Percentiles rank a stretch among this genome's conserved stretches.
Evolutionary conservation across 1,140 invertebrate genomes (phyloP).

Genomic region (Drosophila funebris): DNA sequence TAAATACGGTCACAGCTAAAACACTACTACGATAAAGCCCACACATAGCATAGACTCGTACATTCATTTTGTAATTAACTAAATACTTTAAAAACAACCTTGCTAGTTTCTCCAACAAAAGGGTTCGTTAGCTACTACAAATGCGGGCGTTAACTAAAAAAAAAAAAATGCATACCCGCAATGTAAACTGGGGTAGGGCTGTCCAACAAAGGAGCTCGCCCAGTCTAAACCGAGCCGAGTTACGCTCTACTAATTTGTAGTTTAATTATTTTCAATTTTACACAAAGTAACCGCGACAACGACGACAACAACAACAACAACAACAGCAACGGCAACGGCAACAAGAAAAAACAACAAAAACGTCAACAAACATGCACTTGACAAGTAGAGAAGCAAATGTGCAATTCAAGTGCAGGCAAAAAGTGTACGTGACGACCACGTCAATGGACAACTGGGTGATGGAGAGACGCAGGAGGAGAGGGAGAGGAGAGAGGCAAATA

Average conservation of each 20-base stretch:
- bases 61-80: conserved; percentile 25
- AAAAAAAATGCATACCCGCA: conserved; percentile 4
- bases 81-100: conserved; percentile 34
- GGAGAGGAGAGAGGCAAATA: conserved; percentile 30
- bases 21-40: neutral
- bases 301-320: conserved; percentile 35
- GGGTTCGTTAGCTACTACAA: conserved; percentile 1
- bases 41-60: neutral
- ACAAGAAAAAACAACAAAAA: conserved; percentile 36
- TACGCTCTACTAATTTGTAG: conserved; percentile 79
- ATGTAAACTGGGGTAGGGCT: conserved; percentile 12
- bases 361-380: conserved; percentile 55
- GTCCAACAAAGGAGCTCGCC: conserved; percentile 2
- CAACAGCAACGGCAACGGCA: conserved; percentile 46
- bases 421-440: conserved; percentile 16
- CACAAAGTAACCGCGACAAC: conserved; percentile 72
- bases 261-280: conserved; percentile 78
- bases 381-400: conserved; percentile 62
- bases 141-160: conserved; percentile 10
- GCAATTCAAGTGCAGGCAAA: conserved; percentile 55
- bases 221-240: conserved; percentile 41
- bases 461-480: neutral
- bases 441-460: neutral
- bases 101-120: conserved; percentile 6
- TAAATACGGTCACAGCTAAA: neutral